phyloP scores from a whole-genome alignment of 2,113 vertebrate genomes.

The Microtus pennsylvanicus region DNA sequence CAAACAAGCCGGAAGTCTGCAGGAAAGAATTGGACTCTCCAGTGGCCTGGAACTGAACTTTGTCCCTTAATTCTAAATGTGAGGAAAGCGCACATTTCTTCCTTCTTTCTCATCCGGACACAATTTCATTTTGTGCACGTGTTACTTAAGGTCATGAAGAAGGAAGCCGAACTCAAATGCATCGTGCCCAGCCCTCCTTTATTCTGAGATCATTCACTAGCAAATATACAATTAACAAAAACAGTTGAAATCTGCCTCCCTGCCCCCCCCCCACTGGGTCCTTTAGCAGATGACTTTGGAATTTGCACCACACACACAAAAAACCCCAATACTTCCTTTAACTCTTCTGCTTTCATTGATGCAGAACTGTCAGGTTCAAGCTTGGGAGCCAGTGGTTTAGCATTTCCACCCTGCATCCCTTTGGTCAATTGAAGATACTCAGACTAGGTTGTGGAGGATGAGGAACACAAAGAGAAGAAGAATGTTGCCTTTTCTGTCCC shows the following conservation, averaged over 20 bases:
- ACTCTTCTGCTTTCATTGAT: neutral
- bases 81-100: neutral
- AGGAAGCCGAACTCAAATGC: neutral
- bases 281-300: neutral
- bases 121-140: neutral
- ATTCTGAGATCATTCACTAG: neutral
- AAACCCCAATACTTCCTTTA: neutral
- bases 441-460: neutral
- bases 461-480: neutral
- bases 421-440: accelerated
- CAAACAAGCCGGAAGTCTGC: neutral
- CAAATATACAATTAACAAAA: neutral
- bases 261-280: too few relatives aligned
- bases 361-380: too few relatives aligned
- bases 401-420: neutral
- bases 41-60: neutral
- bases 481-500: too few relatives aligned
- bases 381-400: neutral
- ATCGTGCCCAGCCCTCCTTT: neutral
- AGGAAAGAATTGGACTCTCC: neutral
- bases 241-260: neutral
- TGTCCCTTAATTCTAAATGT: neutral
- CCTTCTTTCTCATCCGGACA: neutral
- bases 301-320: neutral
- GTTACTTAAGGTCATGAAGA: neutral